Percentiles rank a stretch among this genome's conserved stretches.
Evolutionary conservation across 2,113 vertebrate genomes (phyloP).

Genomic region (Uria aalge): DNA sequence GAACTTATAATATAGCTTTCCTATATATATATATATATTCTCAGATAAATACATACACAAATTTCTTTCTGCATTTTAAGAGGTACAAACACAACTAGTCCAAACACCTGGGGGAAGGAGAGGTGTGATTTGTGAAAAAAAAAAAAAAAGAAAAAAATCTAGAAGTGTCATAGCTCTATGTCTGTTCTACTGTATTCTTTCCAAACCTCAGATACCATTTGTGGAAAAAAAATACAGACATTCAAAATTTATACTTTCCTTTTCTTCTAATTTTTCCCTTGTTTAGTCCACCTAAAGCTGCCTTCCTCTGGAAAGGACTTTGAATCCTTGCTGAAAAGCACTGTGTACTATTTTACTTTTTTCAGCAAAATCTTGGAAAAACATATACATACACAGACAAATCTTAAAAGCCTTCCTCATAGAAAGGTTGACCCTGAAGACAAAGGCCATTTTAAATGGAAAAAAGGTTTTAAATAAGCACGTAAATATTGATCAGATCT

Average conservation of each 20-base stretch:
- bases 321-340: not conserved
- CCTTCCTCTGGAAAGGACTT: not conserved
- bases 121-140: not conserved
- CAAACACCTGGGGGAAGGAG: not conserved
- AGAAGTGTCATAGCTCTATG: not conserved
- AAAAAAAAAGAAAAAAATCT: not conserved
- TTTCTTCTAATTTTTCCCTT: not conserved
- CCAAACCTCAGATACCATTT: not conserved
- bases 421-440: not conserved
- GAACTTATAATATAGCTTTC: not conserved
- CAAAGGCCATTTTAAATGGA: not conserved
- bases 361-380: not conserved
- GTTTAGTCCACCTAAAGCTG: not conserved
- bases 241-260: not conserved
- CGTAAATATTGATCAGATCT: not conserved
- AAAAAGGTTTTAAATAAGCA: not conserved
- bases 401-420: not conserved
- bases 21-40: fast-evolving
- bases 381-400: not conserved
- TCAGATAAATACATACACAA: not conserved
- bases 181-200: not conserved
- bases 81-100: not conserved
- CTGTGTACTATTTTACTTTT: not conserved
- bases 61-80: not conserved
- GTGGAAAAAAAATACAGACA: not conserved